Base-by-base conservation (phyloP, 2,888 invertebrate species). In the Ischnura elegans region DNA sequence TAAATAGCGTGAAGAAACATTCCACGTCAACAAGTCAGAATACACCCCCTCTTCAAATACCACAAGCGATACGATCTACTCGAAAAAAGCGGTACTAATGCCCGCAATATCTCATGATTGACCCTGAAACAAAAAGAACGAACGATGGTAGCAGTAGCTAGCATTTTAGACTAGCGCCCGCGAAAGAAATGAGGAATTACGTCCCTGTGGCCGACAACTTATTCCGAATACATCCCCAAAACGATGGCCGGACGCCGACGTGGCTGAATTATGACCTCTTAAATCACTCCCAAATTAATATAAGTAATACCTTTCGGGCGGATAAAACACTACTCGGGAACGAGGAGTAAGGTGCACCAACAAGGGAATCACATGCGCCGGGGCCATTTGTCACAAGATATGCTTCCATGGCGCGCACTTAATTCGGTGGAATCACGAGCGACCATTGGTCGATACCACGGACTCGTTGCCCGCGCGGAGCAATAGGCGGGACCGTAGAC, bases 281-380 rank as follows among this genome's bases (percentile, higher is more conserved):
- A 76, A 76, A 76, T 76, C 76, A 76, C 36, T 76, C 36, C 36
- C 76, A 76, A 76, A 76, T 76, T 36, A 76, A 76, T 36, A 76
- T 76, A 36, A 76, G 76, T 76, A 76, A 76, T 76, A 76, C 76
- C 76, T 76, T 76, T 36, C 76, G 36, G 76, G 25, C 76, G 36
- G 76, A 76, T 2, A 76, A 36, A 36, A 36, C 36, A 76, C 36
- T 36, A 36, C 29, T 36, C 36, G 16, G 51, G 76, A 13, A 76
- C 76, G 51, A 51, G n/a, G 36, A 76, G 76, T 36, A 76, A 76
- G 76, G 76, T 36, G 76, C 76, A 76, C 76, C 36, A 1, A 76
- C 16, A 76, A 10, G 36, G 13, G 76, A 76, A 76, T 76, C 76
- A 76, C 76, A 76, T 76, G 76, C 76, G 36, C 36, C 13, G 13